Evolutionary conservation across 1,140 invertebrate genomes (phyloP).

Genomic region (Oncopeltus fasciatus): DNA sequence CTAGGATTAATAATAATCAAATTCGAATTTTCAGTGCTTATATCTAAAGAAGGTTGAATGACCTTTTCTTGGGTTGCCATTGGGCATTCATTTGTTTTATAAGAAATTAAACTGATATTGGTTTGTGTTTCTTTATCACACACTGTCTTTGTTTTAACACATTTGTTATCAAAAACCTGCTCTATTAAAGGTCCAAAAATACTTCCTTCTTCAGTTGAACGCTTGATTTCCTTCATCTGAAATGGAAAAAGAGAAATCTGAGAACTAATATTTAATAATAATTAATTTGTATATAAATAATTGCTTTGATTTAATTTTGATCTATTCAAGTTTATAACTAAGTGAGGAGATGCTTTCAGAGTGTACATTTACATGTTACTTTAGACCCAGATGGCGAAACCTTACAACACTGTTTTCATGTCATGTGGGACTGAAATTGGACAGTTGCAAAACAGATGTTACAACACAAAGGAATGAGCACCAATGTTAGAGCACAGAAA

Average conservation of each 20-base stretch:
- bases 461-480: too few relatives aligned
- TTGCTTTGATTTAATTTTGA: too few relatives aligned
- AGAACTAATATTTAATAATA: too few relatives aligned
- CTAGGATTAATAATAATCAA: not conserved
- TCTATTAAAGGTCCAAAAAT: not conserved
- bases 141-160: not conserved
- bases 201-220: not conserved
- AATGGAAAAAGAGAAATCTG: not conserved
- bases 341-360: too few relatives aligned
- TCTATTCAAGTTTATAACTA: too few relatives aligned
- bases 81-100: not conserved
- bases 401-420: too few relatives aligned
- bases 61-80: not conserved
- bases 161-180: not conserved
- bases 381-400: too few relatives aligned
- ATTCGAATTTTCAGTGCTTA: not conserved
- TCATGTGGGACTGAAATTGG: too few relatives aligned
- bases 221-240: constrained; percentile 3
- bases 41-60: not conserved
- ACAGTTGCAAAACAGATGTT: too few relatives aligned
- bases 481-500: too few relatives aligned
- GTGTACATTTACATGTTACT: too few relatives aligned
- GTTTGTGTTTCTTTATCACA: constrained; percentile 1
- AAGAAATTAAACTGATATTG: not conserved
- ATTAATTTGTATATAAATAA: too few relatives aligned